Conservation (phyloP, 2,113 vertebrate genomes). For the Mus spicilegus region DNA sequence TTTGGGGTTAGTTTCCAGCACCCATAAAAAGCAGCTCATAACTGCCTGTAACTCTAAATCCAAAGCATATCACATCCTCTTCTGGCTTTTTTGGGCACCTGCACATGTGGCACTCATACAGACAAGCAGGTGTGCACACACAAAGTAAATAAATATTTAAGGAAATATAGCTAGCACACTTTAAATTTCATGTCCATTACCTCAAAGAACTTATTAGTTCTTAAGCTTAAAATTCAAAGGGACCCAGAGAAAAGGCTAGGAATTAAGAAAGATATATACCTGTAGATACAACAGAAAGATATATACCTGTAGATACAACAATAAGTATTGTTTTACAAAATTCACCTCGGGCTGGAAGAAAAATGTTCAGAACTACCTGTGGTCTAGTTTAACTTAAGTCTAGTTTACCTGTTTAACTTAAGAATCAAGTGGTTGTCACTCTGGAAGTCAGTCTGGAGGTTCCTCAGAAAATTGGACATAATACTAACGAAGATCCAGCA, state of each 20-base stretch:
- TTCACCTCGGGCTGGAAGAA: neutral
- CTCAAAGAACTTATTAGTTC: neutral
- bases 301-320: neutral
- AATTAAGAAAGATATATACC: neutral
- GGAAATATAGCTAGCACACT: neutral
- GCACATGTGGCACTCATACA: neutral
- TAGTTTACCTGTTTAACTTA: too few relatives aligned
- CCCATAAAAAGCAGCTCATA: neutral
- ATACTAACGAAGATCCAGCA: too few relatives aligned
- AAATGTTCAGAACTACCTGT: neutral
- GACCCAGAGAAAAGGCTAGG: neutral
- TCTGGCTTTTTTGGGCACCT: neutral
- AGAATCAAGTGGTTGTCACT: neutral
- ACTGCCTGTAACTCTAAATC: neutral
- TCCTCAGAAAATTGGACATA: too few relatives aligned
- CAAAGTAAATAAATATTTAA: neutral
- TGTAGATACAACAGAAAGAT: neutral
- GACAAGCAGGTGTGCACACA: neutral
- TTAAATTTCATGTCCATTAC: neutral
- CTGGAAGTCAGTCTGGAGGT: too few relatives aligned
- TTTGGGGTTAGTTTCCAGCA: neutral
- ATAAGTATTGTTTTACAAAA: constrained; percentile 34
- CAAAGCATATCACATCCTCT: neutral
- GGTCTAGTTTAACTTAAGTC: neutral
- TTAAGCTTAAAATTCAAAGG: neutral